Conservation (phyloP, 1,140 invertebrate genomes). For the Bombus consobrinus region DNA sequence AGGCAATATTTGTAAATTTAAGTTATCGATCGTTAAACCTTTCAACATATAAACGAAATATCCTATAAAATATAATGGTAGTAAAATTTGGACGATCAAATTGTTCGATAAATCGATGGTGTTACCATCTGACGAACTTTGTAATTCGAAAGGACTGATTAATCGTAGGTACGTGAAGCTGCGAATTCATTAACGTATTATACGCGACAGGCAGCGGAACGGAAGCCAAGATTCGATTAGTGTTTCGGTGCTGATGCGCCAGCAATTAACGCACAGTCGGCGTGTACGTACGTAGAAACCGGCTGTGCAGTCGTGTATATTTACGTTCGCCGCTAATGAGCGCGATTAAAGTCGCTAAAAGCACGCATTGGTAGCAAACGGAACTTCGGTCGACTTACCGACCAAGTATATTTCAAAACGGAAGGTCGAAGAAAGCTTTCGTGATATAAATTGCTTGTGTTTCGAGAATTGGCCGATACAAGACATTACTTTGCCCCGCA, state of each 20-base stretch:
- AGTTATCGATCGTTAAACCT: neutral
- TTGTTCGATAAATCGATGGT: neutral
- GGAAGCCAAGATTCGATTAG: slow-evolving; percentile 36
- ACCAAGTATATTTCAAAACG: neutral
- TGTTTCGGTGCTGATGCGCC: slow-evolving; percentile 31
- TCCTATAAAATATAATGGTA: neutral
- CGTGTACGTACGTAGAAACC: neutral
- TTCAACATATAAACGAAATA: neutral
- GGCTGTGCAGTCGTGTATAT: neutral
- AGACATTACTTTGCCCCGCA: neutral
- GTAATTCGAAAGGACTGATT: too few relatives aligned
- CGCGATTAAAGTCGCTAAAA: slow-evolving; percentile 27
- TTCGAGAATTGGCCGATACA: neutral
- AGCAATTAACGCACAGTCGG: slow-evolving; percentile 19
- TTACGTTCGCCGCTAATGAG: slow-evolving; percentile 19
- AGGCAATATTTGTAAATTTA: neutral
- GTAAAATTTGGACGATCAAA: neutral
- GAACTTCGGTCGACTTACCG: neutral
- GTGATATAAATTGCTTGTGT: neutral
- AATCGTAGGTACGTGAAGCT: neutral
- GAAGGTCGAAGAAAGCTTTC: neutral
- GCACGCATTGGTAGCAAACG: neutral
- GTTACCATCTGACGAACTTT: too few relatives aligned
- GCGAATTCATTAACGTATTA: slow-evolving; percentile 19
- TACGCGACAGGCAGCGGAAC: neutral